phyloP scores from a whole-genome alignment of 2,797 vertebrate genomes.

The Silurus lanzhouensis region DNA sequence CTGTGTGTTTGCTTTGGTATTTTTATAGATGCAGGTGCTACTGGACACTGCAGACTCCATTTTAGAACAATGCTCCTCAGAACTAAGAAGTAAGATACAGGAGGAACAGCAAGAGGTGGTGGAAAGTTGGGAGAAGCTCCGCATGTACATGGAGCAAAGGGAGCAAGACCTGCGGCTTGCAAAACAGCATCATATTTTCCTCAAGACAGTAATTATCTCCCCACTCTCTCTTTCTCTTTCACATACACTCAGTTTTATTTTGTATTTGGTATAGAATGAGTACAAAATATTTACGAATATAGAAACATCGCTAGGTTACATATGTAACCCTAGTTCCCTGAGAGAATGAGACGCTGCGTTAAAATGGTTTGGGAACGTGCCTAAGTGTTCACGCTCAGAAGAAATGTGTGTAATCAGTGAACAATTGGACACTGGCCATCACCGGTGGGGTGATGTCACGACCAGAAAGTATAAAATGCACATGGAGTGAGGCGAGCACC shows the following conservation, averaged over 20 bases:
- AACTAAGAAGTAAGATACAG: constrained; percentile 69
- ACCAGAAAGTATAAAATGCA: too few relatives aligned
- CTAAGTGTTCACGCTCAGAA: too few relatives aligned
- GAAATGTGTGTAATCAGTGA: too few relatives aligned
- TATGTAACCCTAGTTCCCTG: too few relatives aligned
- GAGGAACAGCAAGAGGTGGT: constrained; percentile 77
- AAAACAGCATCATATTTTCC: constrained; percentile 74
- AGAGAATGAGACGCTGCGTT: too few relatives aligned
- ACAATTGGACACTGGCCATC: too few relatives aligned
- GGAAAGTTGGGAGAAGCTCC: constrained; percentile 80
- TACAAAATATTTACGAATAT: too few relatives aligned
- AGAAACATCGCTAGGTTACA: too few relatives aligned
- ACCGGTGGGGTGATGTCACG: too few relatives aligned
- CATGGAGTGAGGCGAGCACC: too few relatives aligned
- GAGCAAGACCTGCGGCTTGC: constrained; percentile 72
- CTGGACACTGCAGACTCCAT: constrained; percentile 68
- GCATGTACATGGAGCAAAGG: constrained; percentile 68
- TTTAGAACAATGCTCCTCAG: constrained; percentile 65
- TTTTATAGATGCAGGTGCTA: constrained; percentile 81
- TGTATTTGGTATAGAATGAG: too few relatives aligned
- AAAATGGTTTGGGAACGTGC: too few relatives aligned
- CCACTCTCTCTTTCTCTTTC: background rate
- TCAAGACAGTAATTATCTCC: constrained; percentile 69
- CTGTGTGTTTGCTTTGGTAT: constrained; percentile 11
- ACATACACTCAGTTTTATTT: background rate